Base-by-base conservation (phyloP, 1,140 invertebrate species). In the Zaprionus taronus region DNA sequence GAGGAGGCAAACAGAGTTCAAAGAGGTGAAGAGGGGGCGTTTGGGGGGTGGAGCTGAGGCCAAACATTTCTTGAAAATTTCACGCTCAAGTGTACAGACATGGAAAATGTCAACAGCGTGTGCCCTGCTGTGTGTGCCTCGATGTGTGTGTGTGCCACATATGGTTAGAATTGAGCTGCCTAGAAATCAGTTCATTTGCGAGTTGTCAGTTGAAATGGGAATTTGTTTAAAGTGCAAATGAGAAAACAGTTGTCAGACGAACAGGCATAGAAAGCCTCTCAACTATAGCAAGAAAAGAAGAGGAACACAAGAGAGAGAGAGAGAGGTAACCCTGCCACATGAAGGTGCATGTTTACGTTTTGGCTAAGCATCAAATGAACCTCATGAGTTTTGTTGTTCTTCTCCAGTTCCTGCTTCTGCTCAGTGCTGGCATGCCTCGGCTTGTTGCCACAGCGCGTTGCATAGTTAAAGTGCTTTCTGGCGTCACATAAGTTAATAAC, bases 401-500 rank as follows among this genome's bases (percentile, higher is more conserved):
- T 47, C 2, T n/a, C 2, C 5, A 9, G 69, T 22, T 49, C 24
- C 36, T 44, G 22, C 34, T 65, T 15, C 36, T 14, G 36, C 36
- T 38, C 5, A 15, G 14, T 66, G 77, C 72, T 86, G 83, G 72
- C 60, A 73, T 85, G 77, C 61, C 51, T 55, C 61, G 58, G 69
- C 49, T 77, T 74, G 82, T 80, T 83, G 70, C 44, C 73, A 80
- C 65, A 76, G 79, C 77, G 70, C 66, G 72, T 74, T 77, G 22
- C 66, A 74, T 70, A 68, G 71, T 80, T 81, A 67, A 80, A 86
- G 83, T 78, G 80, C 73, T 68, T 63, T 66, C 53, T 55, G 49
- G 11, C 49, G 22, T 62, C 14, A 65, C 67, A 38, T 89, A 87
- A 81, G 72, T 83, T 89, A 87, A 87, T 89, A 89, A 87, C 80